These are phyloP conservation scores for Cloeon dipterum DNA, from an alignment of 2,888 invertebrate species.

Conservation along the genomic window DNA sequence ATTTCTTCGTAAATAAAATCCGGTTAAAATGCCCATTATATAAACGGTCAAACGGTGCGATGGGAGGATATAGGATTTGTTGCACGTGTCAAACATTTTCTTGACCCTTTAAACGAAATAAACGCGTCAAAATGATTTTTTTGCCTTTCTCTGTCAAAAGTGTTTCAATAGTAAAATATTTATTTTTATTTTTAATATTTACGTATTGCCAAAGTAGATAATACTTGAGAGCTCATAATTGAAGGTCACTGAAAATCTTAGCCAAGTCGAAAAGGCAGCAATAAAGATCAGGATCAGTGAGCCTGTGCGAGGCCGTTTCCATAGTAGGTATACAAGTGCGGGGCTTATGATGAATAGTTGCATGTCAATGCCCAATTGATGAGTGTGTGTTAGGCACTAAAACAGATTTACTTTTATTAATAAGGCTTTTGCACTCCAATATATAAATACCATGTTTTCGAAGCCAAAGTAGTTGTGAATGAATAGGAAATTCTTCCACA, in stretches of 20 bases:
- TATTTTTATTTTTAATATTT: too few species aligned
- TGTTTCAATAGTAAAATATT: too few species aligned
- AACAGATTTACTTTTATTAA: not conserved
- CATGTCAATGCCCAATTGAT: conserved; percentile 46
- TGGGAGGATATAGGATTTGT: conserved; percentile 28
- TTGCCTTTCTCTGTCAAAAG: too few species aligned
- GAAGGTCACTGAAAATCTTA: conserved; percentile 3
- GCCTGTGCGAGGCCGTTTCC: conserved; percentile 22
- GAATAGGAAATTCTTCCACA: conserved; percentile 33
- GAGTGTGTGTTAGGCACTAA: conserved; percentile 46
- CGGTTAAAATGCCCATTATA: conserved; percentile 28
- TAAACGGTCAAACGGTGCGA: conserved; percentile 30
- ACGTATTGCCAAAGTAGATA: conserved; percentile 39
- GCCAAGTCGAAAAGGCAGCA: conserved; percentile 2
- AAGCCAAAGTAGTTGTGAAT: conserved; percentile 34
- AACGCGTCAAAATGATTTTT: not conserved
- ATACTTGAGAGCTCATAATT: conserved; percentile 2
- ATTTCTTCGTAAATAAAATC: conserved; percentile 21
- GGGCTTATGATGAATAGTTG: conserved; percentile 39
- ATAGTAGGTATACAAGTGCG: conserved; percentile 28
- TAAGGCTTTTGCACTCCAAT: not conserved
- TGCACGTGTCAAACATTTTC: conserved; percentile 21
- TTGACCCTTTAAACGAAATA: not conserved
- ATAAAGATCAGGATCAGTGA: not conserved
- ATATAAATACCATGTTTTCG: conserved; percentile 26